These are phyloP conservation scores for Dermatemys mawii DNA, from an alignment of 2,113 vertebrate species.

Conservation along the genomic window DNA sequence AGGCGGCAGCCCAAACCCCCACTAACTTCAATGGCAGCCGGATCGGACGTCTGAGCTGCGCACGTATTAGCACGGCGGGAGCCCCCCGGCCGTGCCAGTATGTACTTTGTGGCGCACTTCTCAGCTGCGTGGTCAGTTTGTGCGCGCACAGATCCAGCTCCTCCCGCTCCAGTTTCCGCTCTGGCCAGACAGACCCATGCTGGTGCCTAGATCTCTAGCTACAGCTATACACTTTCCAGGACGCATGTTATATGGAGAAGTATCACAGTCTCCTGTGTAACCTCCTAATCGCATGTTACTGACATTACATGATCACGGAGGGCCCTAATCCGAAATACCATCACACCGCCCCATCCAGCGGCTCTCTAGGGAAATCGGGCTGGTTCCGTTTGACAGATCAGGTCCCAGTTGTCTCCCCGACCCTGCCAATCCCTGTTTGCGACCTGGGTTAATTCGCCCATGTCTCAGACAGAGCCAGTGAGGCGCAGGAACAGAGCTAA, in stretches of 20 bases:
- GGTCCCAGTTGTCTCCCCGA: background rate
- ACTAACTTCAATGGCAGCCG: background rate
- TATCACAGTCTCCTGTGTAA: background rate
- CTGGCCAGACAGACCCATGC: background rate
- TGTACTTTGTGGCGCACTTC: no score
- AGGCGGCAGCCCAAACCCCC: background rate
- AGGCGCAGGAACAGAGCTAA: background rate
- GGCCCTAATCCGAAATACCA: background rate
- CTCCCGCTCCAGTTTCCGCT: background rate
- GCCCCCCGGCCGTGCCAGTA: background rate
- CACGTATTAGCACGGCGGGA: background rate
- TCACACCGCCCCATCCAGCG: background rate
- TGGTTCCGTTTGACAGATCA: background rate
- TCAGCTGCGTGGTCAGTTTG: background rate
- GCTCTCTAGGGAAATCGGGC: background rate
- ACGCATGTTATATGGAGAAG: background rate
- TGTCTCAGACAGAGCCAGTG: background rate
- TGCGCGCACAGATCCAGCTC: background rate
- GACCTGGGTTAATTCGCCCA: conserved; percentile 10
- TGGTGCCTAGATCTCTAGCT: background rate
- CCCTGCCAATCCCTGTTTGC: background rate
- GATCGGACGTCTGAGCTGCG: background rate
- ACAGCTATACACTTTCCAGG: background rate
- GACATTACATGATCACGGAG: background rate
- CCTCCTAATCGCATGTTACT: background rate